phyloP scores from a whole-genome alignment of 2,888 invertebrate genomes.

The Drosophila prolongata region DNA sequence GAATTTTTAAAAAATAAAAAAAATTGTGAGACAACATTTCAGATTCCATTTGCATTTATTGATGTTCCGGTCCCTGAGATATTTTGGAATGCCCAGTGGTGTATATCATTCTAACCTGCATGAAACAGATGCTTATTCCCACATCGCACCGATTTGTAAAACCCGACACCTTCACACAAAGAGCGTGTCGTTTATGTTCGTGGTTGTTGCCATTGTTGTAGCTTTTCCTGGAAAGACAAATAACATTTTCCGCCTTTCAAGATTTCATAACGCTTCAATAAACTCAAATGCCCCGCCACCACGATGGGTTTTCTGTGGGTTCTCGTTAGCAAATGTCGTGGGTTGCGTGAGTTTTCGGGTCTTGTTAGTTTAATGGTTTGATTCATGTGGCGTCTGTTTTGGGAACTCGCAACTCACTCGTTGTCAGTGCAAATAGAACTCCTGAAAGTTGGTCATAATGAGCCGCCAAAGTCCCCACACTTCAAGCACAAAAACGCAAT shows the following conservation, averaged over 20 bases:
- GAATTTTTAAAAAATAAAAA: background rate
- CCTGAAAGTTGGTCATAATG: slow-evolving; percentile 46
- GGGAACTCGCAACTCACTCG: slow-evolving; percentile 6
- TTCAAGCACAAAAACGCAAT: slow-evolving; percentile 58
- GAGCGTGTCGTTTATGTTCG: slow-evolving; percentile 19
- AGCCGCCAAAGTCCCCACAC: slow-evolving; percentile 33
- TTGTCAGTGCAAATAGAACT: slow-evolving; percentile 43
- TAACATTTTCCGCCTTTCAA: slow-evolving; percentile 54
- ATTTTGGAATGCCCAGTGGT: slow-evolving; percentile 18
- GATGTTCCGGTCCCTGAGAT: slow-evolving; percentile 5
- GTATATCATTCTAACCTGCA: slow-evolving; percentile 4
- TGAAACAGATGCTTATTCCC: slow-evolving; percentile 45
- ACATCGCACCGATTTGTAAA: slow-evolving; percentile 49
- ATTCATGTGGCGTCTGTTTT: slow-evolving; percentile 47
- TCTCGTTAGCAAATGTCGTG: slow-evolving; percentile 37
- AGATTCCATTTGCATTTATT: slow-evolving; percentile 17
- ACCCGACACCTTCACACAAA: slow-evolving; percentile 36
- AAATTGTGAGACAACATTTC: background rate
- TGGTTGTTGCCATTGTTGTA: slow-evolving; percentile 34
- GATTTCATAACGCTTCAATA: slow-evolving; percentile 54
- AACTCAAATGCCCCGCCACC: slow-evolving; percentile 27
- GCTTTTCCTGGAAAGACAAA: slow-evolving; percentile 34
- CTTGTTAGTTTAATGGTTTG: slow-evolving; percentile 44
- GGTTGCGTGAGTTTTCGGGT: slow-evolving; percentile 32
- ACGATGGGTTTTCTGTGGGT: slow-evolving; percentile 18